Percentiles rank a stretch among this genome's conserved stretches.
These are phyloP conservation scores for Steinernema hermaphroditum DNA, from an alignment of 2,888 invertebrate species.

Conservation along the genomic window DNA sequence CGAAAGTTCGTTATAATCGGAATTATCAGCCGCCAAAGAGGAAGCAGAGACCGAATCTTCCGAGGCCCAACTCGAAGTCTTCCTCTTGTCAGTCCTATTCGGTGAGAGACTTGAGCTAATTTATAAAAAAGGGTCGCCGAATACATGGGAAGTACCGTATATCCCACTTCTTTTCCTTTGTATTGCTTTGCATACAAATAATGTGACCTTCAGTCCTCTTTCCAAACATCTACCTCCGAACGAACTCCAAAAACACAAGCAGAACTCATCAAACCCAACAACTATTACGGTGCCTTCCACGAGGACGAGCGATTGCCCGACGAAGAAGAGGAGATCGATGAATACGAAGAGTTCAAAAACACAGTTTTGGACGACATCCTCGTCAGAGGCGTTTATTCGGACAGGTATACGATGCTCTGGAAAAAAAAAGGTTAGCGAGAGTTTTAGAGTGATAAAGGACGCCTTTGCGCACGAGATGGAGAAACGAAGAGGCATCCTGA, in stretches of 20 bases:
- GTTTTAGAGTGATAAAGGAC: conserved; percentile 6
- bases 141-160: too few relatives aligned
- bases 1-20: background rate
- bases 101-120: background rate
- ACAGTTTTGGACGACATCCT: conserved; percentile 13
- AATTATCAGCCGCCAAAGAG: conserved; percentile 23
- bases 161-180: too few relatives aligned
- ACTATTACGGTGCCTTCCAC: background rate
- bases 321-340: background rate
- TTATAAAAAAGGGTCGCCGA: too few relatives aligned
- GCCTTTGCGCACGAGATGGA: conserved; percentile 27
- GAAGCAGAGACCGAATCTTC: background rate
- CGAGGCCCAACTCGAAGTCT: conserved; percentile 8
- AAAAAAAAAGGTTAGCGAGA: background rate
- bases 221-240: conserved; percentile 2
- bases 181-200: too few relatives aligned
- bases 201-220: too few relatives aligned
- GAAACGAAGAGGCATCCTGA: conserved; percentile 8
- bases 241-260: background rate
- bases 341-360: conserved; percentile 15
- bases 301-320: background rate
- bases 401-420: background rate
- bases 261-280: background rate
- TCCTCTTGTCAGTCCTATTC: conserved; percentile 11
- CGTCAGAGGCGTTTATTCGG: conserved; percentile 23